Evolutionary conservation across 1,140 invertebrate genomes (phyloP), one percentile per base, ranked within the genome.

Genomic region (Steinernema feltiae): DNA sequence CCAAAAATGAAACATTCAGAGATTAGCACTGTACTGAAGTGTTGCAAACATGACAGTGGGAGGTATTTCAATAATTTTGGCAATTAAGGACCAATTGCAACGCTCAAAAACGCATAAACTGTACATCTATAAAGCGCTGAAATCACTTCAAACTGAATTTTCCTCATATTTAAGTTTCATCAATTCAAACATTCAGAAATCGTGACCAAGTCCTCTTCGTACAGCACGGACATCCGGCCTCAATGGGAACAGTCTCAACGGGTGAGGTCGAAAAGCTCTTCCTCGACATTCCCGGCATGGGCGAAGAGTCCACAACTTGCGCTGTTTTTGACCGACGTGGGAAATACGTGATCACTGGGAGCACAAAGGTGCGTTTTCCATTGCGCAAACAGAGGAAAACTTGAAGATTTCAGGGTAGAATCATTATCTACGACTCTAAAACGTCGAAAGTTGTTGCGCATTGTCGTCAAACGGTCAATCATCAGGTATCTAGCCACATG

Each of bases 271-370:
- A 63, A 27, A 63, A 27, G 53, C 24, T 15, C 53, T 63, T 63
- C 24, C 24, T n/a, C 15, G 74, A 70, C 72, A 75, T 75, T 29
- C 69, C 74, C 24, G 31, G 74, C 41, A 74, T n/a, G 78, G 74
- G 32, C 1, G 78, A 73, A 32, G 69, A 31, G 30, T 1, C 3
- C 7, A 92, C 74, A 94, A 96, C 87, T 89, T 94, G 74, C 69
- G 95, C 94, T 18, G 94, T 94, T 1, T 99, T 97, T 88, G 94
- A 99, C 88, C 88, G 95, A 77, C 89, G 95, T 85, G 97, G 97
- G 18, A 91, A 94, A 78, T 91, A 94, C 87, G 92, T 99, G 46
- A 98, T 93, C 84, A 95, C 94, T 31, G 97, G 96, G 48, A 98
- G 97, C 90, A 92, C 93, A 0, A 94, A 78, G 70, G 75, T 76